Evolutionary conservation across 2,113 vertebrate genomes (phyloP), one percentile per base, ranked within the genome.

Genomic region (Sapayoa aenigma): DNA sequence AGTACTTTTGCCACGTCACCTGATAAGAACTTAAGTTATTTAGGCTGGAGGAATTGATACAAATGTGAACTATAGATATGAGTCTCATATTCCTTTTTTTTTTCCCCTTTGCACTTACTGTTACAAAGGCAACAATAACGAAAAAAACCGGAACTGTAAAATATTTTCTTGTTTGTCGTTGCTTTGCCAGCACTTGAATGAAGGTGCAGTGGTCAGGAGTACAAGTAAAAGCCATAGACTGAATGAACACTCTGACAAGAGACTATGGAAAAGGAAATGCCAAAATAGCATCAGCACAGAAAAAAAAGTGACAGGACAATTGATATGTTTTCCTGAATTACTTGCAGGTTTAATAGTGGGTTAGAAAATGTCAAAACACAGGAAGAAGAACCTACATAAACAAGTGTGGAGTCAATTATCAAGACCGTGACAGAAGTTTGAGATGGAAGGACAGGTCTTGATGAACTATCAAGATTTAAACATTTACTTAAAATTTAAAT

Each of bases 311-410:
- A 78, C 82, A 90, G 53, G n/a, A 89, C 73, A 90, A 76, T 69
- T 79, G 44, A 75, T 87, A 87, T 46, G 78, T 93, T 96, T 93
- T 95, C 62, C 41, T 91, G 82, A 87, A 93, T 88, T 85, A 27
- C 82, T 83, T 58, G 6, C n/a, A 93, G 66, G 58, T 80, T 95
- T 91, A 90, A 33, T 73, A 58, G 44, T 80, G 49, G 28, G 41
- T 73, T 93, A 89, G 33, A 79, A 83, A 46, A 85, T 53, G 31
- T 85, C 92, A 95, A 95, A 96, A 93, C 88, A 90, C 94, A 91
- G 90, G 82, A 96, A 95, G 92, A 83, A 90, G 58, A 75, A 82
- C 68, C 78, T 58, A 63, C 42, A 49, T 88, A 95, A 95, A 95
- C 90, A 95, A 90, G 42, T 9, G 18, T 73, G 46, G 33, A 93